Conservation (phyloP, 2,113 vertebrate species). For the Galemys pyrenaicus region DNA sequence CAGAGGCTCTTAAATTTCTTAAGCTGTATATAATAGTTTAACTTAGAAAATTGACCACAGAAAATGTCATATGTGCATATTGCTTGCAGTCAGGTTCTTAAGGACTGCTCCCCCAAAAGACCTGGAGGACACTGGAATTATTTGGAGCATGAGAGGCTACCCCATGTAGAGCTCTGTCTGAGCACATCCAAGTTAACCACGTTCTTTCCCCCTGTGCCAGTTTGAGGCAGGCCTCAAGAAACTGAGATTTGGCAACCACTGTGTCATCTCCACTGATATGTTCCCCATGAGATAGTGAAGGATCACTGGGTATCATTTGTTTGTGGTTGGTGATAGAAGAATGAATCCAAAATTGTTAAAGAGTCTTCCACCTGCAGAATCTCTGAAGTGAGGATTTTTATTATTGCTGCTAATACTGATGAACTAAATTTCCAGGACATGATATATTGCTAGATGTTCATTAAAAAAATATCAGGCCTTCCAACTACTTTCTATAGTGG, state of each 20-base stretch:
- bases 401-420: neutral
- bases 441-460: neutral
- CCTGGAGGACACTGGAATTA: neutral
- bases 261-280: neutral
- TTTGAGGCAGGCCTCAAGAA: neutral
- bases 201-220: neutral
- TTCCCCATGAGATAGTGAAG: neutral
- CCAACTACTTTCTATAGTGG: neutral
- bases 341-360: neutral
- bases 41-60: slow-evolving; percentile 80
- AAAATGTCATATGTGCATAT: slow-evolving; percentile 77
- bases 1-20: slow-evolving; percentile 85
- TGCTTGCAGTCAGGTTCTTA: slow-evolving; percentile 70
- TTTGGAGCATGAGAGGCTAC: neutral
- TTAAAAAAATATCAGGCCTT: neutral
- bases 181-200: neutral
- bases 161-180: neutral
- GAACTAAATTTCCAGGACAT: slow-evolving; percentile 8
- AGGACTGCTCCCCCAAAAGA: neutral
- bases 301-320: neutral
- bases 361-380: neutral
- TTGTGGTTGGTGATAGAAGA: neutral
- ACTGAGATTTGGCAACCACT: neutral
- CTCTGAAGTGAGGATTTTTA: neutral
- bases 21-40: slow-evolving; percentile 79